phyloP scores from a whole-genome alignment of 2,797 vertebrate genomes.

The Iguana delicatissima region DNA sequence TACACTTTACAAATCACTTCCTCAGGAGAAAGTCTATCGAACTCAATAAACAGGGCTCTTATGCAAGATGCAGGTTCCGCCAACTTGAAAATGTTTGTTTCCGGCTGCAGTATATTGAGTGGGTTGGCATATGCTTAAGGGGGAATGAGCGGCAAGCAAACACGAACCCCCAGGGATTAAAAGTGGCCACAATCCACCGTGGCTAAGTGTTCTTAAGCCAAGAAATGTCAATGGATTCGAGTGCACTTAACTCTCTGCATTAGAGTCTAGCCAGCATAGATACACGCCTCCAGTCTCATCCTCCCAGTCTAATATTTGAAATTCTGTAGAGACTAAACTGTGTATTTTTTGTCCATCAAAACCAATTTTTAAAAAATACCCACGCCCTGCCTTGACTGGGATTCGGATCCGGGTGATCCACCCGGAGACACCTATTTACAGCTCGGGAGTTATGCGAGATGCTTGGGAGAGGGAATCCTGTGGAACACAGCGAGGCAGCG shows the following conservation, averaged over 20 bases:
- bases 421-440: conserved; percentile 19
- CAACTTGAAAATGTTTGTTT: conserved; percentile 4
- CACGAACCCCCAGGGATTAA: background rate
- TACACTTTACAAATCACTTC: conserved; percentile 12
- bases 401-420: conserved; percentile 12
- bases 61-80: background rate
- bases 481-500: too few species aligned
- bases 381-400: background rate
- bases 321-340: too few species aligned
- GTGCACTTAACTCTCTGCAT: background rate
- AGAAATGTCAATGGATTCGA: background rate
- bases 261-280: background rate
- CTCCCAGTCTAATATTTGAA: background rate
- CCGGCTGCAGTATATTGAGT: background rate
- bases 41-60: conserved; percentile 6
- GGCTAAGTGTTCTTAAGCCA: background rate
- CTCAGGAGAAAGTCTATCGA: background rate
- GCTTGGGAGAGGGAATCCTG: background rate
- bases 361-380: background rate
- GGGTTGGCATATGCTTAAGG: background rate
- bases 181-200: background rate
- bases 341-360: background rate
- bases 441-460: background rate
- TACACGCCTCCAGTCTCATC: background rate
- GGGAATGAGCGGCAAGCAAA: too few species aligned